Evolutionary conservation across 1,140 invertebrate species (phyloP), one percentile per base, ranked within the genome.

Genomic region (Leptonema lineaticorne): DNA sequence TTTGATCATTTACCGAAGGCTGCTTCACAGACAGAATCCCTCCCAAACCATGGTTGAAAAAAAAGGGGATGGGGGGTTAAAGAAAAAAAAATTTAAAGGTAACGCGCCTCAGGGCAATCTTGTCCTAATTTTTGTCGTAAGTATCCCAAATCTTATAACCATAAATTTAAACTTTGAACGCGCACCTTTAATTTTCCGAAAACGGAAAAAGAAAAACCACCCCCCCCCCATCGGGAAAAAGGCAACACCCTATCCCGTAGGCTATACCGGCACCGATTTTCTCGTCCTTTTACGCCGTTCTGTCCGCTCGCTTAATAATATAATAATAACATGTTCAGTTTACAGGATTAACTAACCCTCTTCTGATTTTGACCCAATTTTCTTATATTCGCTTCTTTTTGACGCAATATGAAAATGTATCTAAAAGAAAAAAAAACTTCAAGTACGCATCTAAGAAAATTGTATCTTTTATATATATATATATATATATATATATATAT

Each of bases 131-230:
- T 53, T 53, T 53, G 50, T 53, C 50, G 50, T 53, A 53, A 53
- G 50, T 26, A 53, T 53, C 50, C 50, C 50, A 53, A 53, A 53
- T 53, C 50, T 53, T 53, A 53, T 53, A 53, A 53, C 50, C 50
- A 53, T 53, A 53, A 53, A 53, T 53, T 53, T 53, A 53, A 53
- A 53, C 50, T 53, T 53, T 53, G 50, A 53, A 53, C 50, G 24
- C 50, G 50, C 9, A 53, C 50, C 50, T 53, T 53, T 53, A 53
- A 53, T 53, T 53, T 53, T 53, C 50, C 24, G 50, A 53, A n/a
- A 53, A 53, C 22, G 50, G 27, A 53, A 24, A 53, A 53, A 53
- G n/a, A n/a, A n/a, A n/a, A n/a, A n/a, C n/a, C n/a, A n/a, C n/a
- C n/a, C n/a, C n/a, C n/a, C n/a, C n/a, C n/a, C n/a, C n/a, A n/a